Conservation (phyloP, 2,797 vertebrate species). For the Anableps anableps region DNA sequence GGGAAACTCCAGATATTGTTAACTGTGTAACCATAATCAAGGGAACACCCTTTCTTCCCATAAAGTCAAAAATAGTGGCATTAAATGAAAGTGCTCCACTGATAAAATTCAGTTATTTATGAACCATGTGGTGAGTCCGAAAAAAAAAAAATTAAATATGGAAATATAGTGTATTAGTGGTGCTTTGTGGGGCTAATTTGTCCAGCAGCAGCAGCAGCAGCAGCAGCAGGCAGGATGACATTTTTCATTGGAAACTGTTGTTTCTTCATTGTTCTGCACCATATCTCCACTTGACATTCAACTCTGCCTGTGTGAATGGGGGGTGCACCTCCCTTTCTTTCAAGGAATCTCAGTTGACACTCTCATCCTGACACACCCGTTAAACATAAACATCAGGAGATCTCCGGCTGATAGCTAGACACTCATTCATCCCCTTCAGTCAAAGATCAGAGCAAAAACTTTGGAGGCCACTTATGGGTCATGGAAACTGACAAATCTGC, state of each 20-base stretch:
- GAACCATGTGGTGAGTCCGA: constrained; percentile 57
- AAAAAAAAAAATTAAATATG: constrained; percentile 61
- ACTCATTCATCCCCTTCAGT: constrained; percentile 63
- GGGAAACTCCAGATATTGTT: constrained; percentile 77
- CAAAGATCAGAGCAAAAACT: constrained; percentile 51
- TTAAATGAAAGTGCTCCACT: constrained; percentile 69
- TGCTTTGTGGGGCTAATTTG: constrained; percentile 49
- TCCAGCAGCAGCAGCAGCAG: constrained; percentile 45
- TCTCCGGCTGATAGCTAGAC: constrained; percentile 57
- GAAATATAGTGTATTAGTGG: constrained; percentile 39
- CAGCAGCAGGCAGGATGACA: constrained; percentile 61
- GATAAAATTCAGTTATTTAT: constrained; percentile 74
- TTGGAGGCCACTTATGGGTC: constrained; percentile 37
- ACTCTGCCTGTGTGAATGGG: constrained; percentile 55
- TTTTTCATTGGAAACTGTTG: constrained; percentile 56
- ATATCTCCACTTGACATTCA: constrained; percentile 69
- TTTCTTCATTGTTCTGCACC: constrained; percentile 63
- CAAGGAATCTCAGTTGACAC: constrained; percentile 54
- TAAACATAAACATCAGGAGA: constrained; percentile 70
- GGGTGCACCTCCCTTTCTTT: constrained; percentile 60
- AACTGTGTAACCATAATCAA: constrained; percentile 68
- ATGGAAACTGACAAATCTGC: constrained; percentile 34
- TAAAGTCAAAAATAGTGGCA: constrained; percentile 73
- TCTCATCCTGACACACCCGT: constrained; percentile 75
- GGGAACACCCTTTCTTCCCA: constrained; percentile 75